Base-by-base conservation (phyloP, 2,888 invertebrate genomes). In the Dolichopus griseipennis region DNA sequence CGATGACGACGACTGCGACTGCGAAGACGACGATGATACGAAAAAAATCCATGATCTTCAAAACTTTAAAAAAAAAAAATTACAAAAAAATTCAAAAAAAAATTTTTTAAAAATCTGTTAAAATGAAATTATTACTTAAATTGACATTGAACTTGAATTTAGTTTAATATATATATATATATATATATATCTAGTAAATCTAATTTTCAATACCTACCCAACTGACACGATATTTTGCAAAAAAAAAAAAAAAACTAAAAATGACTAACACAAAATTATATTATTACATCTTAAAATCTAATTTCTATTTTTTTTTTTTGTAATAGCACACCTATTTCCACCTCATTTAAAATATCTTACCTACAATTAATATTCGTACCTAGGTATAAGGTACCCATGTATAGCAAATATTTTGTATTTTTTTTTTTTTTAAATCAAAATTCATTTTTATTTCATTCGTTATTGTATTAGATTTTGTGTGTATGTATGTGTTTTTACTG, bases 71-170 rank as follows among this genome's bases (percentile, higher is more conserved):
- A 52, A 52, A 52, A 52, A 52, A 52, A 52, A 52, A 52, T n/a
- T 6, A 37, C 2, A 18, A 52, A 52, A 52, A n/a, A n/a, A n/a
- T n/a, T n/a, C n/a, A n/a, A n/a, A n/a, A 18, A 12, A 52, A 37
- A 37, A 27, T 27, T 27, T 27, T 27, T 27, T 27, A 2, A 27
- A 27, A 27, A 27, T 27, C 27, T 4, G 27, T 27, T 4, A 27
- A 27, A 27, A 27, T n/a, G n/a, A 27, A 27, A 27, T 27, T 27
- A 27, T 27, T 12, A 15, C 41, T 12, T 12, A 41, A 41, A 52
- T 52, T 52, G 52, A 52, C 52, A 52, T 52, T 52, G 52, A 52
- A 52, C 52, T 52, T 52, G 52, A 52, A 52, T 52, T 52, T 52
- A 12, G 52, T 18, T 52, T 6, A 52, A 52, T 18, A 52, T 18